A percentile compares a stretch with the other conserved stretches of the same genome.
These are phyloP conservation scores for Chanos chanos DNA, from an alignment of 2,797 vertebrate genomes.

Conservation along the genomic window DNA sequence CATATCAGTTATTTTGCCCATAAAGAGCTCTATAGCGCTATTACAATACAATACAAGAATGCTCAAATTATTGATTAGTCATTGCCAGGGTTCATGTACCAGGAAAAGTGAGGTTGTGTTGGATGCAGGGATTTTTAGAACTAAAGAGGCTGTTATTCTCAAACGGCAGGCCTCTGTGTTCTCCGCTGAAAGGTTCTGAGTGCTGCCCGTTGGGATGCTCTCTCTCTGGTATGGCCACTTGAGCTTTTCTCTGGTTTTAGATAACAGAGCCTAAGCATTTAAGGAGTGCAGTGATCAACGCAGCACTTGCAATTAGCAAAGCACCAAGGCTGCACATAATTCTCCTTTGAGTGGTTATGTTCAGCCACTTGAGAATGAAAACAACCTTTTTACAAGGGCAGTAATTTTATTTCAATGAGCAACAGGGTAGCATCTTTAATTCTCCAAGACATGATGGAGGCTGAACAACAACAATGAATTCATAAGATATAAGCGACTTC, in stretches of 20 bases:
- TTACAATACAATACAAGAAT: too few species aligned
- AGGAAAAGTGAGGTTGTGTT: too few species aligned
- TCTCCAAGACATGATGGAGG: not conserved
- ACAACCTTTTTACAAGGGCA: slow-evolving; percentile 16
- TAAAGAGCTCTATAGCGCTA: too few species aligned
- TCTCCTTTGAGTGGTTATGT: slow-evolving; percentile 16
- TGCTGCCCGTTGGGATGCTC: slow-evolving; percentile 12
- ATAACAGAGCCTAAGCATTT: slow-evolving; percentile 16
- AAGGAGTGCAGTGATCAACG: slow-evolving; percentile 18
- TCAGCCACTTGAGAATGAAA: slow-evolving; percentile 27
- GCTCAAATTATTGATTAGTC: too few species aligned
- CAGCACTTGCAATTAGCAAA: slow-evolving; percentile 28
- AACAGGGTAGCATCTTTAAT: slow-evolving; percentile 12
- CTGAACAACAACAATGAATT: not conserved
- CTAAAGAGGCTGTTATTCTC: too few species aligned
- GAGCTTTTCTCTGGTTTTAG: slow-evolving; percentile 23
- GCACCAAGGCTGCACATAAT: slow-evolving; percentile 2
- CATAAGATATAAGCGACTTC: not conserved
- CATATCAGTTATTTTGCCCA: too few species aligned
- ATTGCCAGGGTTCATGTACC: too few species aligned
- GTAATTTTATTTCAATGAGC: slow-evolving; percentile 19
- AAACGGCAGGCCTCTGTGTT: slow-evolving; percentile 9
- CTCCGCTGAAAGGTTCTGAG: too few species aligned
- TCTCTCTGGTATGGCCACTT: slow-evolving; percentile 15
- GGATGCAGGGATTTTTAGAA: too few species aligned